Conservation (phyloP, 1,140 invertebrate species). For the Acromyrmex charruanus region DNA sequence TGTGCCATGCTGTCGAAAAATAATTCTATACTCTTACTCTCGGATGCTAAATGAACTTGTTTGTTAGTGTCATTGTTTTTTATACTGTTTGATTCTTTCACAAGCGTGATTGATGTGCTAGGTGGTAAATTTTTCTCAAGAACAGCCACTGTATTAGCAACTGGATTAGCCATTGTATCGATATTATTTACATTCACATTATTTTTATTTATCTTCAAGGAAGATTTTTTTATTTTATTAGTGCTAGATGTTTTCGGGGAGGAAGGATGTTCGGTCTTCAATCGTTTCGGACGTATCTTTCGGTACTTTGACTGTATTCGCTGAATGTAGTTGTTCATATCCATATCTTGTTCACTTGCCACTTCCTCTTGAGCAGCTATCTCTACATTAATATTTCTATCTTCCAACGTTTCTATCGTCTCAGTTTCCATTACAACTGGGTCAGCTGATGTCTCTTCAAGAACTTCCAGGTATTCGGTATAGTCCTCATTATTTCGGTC, state of each 20-base stretch:
- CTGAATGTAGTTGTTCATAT: conserved; percentile 75
- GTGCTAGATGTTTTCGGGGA: neutral
- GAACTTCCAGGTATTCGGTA: conserved; percentile 83
- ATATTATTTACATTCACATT: conserved; percentile 8
- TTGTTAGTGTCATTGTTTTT: conserved; percentile 58
- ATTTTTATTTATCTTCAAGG: conserved; percentile 11
- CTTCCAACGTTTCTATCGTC: conserved; percentile 58
- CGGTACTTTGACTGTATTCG: conserved; percentile 82
- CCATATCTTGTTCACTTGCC: conserved; percentile 31
- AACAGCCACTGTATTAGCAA: too few relatives aligned
- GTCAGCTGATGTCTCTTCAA: conserved; percentile 77
- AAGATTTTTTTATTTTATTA: conserved; percentile 33
- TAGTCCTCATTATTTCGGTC: conserved; percentile 81
- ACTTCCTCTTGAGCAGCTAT: conserved; percentile 14
- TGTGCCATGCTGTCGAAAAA: conserved; percentile 84
- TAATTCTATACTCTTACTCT: conserved; percentile 79
- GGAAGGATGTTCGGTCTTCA: neutral
- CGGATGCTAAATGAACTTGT: conserved; percentile 63
- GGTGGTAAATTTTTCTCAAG: neutral
- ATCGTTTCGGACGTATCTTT: conserved; percentile 82
- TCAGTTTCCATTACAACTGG: conserved; percentile 67
- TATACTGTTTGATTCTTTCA: conserved; percentile 10
- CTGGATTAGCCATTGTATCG: too few relatives aligned
- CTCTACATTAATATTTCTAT: conserved; percentile 12
- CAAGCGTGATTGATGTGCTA: neutral